Base-by-base conservation (phyloP, 2,888 invertebrate species). In the Phrixothrix hirtus region DNA sequence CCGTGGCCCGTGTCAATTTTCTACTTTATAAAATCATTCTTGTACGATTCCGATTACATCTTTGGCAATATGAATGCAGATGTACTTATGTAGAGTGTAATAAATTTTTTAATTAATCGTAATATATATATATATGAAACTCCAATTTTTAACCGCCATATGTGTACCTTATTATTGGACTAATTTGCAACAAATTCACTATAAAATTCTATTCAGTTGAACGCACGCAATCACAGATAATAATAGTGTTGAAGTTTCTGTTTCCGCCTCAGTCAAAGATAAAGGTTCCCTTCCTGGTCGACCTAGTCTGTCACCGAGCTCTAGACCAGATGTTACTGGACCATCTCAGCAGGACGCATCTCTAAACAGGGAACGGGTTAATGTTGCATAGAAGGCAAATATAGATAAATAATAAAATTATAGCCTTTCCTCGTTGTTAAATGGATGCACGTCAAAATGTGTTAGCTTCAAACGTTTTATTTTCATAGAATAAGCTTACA, bases 1-100 rank as follows among this genome's bases (percentile, higher is more conserved):
- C 59, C 57, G 59, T 70, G 70, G 69, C 71, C 69, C 69, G 69
- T 69, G 69, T 69, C 70, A 54, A 50, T 47, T 54, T 54, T 49
- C 49, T 58, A 52, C 52, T 41, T 17, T 17, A 29, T 27, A 30
- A 36, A 17, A 25, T 26, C 25, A 16, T 14, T 11, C 27, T n/a
- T n/a, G n/a, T n/a, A n/a, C n/a, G 10, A 25, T 41, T 31, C 31
- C 10, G 41, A 42, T 42, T 6, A 16, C n/a, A 13, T 26, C 36
- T 14, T n/a, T n/a, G n/a, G n/a, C n/a, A n/a, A n/a, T n/a, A n/a
- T n/a, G n/a, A n/a, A n/a, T n/a, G n/a, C n/a, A n/a, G n/a, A n/a
- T n/a, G n/a, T n/a, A n/a, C n/a, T n/a, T n/a, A n/a, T n/a, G n/a
- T n/a, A n/a, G n/a, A n/a, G n/a, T n/a, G n/a, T n/a, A n/a, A n/a